Evolutionary conservation across 2,797 vertebrate species (phyloP).

Genomic region (Eulemur rubriventer): DNA sequence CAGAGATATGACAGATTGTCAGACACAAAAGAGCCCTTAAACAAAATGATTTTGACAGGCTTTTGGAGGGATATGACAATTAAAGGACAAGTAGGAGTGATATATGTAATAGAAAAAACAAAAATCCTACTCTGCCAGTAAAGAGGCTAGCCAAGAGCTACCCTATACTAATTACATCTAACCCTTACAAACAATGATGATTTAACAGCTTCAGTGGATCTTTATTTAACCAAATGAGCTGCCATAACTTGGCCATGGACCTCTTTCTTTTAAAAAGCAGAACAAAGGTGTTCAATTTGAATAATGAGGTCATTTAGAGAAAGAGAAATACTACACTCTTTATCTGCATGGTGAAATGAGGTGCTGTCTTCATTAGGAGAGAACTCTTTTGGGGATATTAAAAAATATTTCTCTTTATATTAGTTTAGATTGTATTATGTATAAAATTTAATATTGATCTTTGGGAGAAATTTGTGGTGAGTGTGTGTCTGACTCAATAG

Average conservation of each 20-base stretch:
- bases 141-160: neutral
- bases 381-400: neutral
- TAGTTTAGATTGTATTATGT: neutral
- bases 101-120: neutral
- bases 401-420: slow-evolving; percentile 32
- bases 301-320: neutral
- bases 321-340: neutral
- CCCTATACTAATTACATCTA: neutral
- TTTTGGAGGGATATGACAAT: neutral
- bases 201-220: neutral
- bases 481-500: neutral
- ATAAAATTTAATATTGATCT: slow-evolving; percentile 26
- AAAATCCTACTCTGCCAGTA: neutral
- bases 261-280: slow-evolving; percentile 35
- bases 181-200: neutral
- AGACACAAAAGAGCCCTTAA: neutral
- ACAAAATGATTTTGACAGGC: slow-evolving; percentile 18
- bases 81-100: neutral
- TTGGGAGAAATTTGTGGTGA: neutral
- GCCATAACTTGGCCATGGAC: neutral
- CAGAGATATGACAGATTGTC: neutral
- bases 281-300: neutral
- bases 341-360: neutral
- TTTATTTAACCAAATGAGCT: neutral
- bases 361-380: slow-evolving; percentile 1